Percentiles rank a stretch among this genome's conserved stretches.
These are phyloP conservation scores for Xestia sexstrigata DNA, from an alignment of 2,888 invertebrate genomes.

Conservation along the genomic window DNA sequence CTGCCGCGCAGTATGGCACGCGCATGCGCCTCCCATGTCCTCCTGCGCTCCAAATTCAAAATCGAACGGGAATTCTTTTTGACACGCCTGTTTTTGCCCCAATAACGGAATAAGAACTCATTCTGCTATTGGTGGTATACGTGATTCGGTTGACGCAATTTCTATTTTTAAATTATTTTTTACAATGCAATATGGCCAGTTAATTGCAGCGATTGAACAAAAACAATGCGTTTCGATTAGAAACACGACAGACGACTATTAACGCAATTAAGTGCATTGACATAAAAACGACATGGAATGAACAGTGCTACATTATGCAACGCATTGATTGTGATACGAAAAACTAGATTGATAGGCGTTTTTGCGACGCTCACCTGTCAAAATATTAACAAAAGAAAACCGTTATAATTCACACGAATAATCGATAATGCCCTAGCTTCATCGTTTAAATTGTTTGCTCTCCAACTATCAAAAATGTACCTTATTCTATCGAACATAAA, in stretches of 20 bases:
- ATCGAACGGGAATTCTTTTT: conserved; percentile 66
- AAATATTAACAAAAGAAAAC: conserved; percentile 76
- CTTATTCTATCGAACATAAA: conserved; percentile 45
- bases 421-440: conserved; percentile 75
- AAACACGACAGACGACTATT: conserved; percentile 53
- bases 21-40: conserved; percentile 75
- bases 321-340: conserved; percentile 20
- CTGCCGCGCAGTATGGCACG: conserved; percentile 82
- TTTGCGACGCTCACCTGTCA: conserved; percentile 66
- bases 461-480: conserved; percentile 34
- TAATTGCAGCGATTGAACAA: conserved; percentile 55
- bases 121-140: conserved; percentile 27
- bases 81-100: conserved; percentile 59
- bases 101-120: conserved; percentile 64
- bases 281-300: conserved; percentile 46
- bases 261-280: conserved; percentile 53
- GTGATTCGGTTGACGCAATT: conserved; percentile 56
- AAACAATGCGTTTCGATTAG: conserved; percentile 58
- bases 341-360: conserved; percentile 45
- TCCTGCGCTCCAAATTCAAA: conserved; percentile 65
- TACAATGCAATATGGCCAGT: conserved; percentile 35
- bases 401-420: conserved; percentile 82
- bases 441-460: conserved; percentile 66
- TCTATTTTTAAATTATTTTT: conserved; percentile 52
- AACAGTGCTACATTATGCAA: conserved; percentile 42